Evolutionary conservation across 2,113 vertebrate species (phyloP).

Genomic region (Nesogale talazaci): DNA sequence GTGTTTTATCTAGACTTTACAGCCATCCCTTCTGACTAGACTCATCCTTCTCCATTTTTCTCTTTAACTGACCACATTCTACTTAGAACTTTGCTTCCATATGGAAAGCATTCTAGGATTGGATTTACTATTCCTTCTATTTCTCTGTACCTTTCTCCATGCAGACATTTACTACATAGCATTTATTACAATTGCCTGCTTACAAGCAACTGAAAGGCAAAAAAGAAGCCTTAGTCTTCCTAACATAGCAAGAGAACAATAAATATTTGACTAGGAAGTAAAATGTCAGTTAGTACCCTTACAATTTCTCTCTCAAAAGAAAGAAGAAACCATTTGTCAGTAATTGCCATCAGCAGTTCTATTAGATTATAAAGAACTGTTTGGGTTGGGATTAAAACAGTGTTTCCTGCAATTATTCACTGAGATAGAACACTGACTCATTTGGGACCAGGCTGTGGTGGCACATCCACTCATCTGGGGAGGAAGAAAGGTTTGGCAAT

Average conservation of each 20-base stretch:
- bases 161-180: too few relatives aligned
- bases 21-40: background rate
- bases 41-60: background rate
- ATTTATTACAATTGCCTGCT: background rate
- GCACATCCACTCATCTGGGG: background rate
- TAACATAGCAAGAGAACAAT: background rate
- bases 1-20: background rate
- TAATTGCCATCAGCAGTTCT: background rate
- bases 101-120: background rate
- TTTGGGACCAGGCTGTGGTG: background rate
- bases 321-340: background rate
- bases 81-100: background rate
- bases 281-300: background rate
- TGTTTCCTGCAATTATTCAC: background rate
- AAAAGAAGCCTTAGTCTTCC: background rate
- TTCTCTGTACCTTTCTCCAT: background rate
- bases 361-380: background rate
- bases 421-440: background rate
- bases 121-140: background rate
- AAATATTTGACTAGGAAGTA: background rate
- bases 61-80: background rate
- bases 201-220: background rate
- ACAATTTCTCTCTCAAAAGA: background rate
- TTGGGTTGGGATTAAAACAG: background rate
- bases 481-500: background rate